Conservation (phyloP, 2,797 vertebrate species). For the Uromys caudimaculatus region DNA sequence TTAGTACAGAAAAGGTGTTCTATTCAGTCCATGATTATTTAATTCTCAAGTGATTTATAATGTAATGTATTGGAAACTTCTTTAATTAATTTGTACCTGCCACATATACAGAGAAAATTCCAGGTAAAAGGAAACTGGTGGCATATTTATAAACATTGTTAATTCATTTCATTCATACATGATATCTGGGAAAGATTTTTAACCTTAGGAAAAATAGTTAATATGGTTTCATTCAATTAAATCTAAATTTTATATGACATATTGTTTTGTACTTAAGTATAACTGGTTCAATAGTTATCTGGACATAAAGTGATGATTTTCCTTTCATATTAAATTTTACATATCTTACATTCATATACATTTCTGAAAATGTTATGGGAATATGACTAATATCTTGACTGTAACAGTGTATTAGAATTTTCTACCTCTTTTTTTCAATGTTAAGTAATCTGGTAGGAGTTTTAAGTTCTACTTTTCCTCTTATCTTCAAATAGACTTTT, state of each 20-base stretch:
- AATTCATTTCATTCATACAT: constrained; percentile 51
- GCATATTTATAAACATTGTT: constrained; percentile 9
- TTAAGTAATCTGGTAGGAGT: constrained; percentile 43
- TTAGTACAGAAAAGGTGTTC: constrained; percentile 46
- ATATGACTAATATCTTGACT: constrained; percentile 56
- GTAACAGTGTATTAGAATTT: constrained; percentile 73
- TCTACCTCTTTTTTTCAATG: constrained; percentile 5
- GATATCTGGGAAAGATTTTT: constrained; percentile 57
- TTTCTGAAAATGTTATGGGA: constrained; percentile 75
- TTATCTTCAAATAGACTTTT: constrained; percentile 97
- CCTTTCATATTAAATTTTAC: constrained; percentile 45
- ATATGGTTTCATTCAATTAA: constrained; percentile 61
- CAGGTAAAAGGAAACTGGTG: constrained; percentile 49
- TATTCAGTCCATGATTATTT: constrained; percentile 33
- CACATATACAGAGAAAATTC: constrained; percentile 54
- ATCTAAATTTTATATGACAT: constrained; percentile 65
- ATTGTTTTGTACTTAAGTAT: constrained; percentile 64
- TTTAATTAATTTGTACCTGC: constrained; percentile 41
- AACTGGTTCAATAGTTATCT: constrained; percentile 69
- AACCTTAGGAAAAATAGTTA: constrained; percentile 56
- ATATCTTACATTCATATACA: constrained; percentile 34
- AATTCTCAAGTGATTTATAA: constrained; percentile 61
- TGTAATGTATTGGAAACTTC: constrained; percentile 35
- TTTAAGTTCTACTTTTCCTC: constrained; percentile 94
- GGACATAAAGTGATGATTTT: constrained; percentile 74